Percentiles rank a stretch among this genome's conserved stretches.
phyloP scores from a whole-genome alignment of 2,888 invertebrate genomes.

The Drosophila putrida region DNA sequence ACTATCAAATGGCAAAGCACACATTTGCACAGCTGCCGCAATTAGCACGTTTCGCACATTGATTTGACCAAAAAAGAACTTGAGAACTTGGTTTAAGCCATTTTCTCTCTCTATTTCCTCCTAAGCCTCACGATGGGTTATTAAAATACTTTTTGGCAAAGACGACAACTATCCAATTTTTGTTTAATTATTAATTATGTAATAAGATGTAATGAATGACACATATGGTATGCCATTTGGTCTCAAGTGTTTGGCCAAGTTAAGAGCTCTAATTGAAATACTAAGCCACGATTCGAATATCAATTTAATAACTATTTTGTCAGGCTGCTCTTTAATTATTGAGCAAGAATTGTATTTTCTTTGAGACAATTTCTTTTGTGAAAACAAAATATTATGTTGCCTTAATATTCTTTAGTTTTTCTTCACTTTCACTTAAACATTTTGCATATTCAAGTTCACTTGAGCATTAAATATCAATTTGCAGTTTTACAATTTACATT shows the following conservation, averaged over 20 bases:
- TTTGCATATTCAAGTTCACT: too few species aligned
- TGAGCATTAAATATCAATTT: too few species aligned
- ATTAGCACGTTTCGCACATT: slow-evolving; percentile 81
- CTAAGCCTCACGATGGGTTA: slow-evolving; percentile 47
- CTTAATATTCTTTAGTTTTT: too few species aligned
- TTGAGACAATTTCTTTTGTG: too few species aligned
- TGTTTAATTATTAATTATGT: slow-evolving; percentile 72
- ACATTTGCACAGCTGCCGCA: slow-evolving; percentile 81
- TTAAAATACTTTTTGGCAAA: slow-evolving; percentile 63
- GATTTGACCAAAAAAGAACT: slow-evolving; percentile 59
- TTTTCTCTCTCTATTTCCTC: background rate
- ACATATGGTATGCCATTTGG: slow-evolving; percentile 19
- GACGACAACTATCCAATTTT: slow-evolving; percentile 14
- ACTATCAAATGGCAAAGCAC: slow-evolving; percentile 75
- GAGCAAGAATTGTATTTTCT: background rate
- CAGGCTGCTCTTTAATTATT: background rate
- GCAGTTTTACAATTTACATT: too few species aligned
- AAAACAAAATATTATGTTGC: too few species aligned
- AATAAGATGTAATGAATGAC: slow-evolving; percentile 51
- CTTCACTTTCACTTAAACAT: too few species aligned
- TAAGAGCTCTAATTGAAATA: slow-evolving; percentile 23
- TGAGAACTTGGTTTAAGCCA: slow-evolving; percentile 20
- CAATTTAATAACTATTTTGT: background rate
- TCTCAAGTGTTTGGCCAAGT: slow-evolving; percentile 40
- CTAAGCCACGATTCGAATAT: background rate